Conservation (phyloP, 2,888 invertebrate genomes). For the Andrena hattorfiana region DNA sequence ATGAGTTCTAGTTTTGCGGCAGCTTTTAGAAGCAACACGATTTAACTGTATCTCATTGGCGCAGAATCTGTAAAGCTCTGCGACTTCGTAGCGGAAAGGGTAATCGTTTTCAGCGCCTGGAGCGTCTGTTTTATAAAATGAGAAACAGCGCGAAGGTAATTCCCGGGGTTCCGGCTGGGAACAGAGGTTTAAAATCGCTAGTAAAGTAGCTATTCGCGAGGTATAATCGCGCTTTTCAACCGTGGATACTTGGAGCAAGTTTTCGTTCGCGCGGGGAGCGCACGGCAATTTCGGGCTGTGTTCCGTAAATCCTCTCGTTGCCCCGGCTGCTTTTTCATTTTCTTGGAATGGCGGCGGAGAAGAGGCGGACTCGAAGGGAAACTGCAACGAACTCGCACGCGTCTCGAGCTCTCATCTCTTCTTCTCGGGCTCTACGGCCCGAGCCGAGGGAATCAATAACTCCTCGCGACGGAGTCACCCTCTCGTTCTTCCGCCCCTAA, state of each 20-base stretch:
- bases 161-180: not conserved
- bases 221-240: slow-evolving; percentile 6
- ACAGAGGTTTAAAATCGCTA: slow-evolving; percentile 10
- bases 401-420: slow-evolving; percentile 65
- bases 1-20: too few relatives aligned
- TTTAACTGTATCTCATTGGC: too few relatives aligned
- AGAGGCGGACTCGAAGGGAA: slow-evolving; percentile 43
- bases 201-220: not conserved
- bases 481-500: slow-evolving; percentile 77
- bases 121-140: not conserved
- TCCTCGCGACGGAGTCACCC: slow-evolving; percentile 80
- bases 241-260: not conserved
- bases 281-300: slow-evolving; percentile 26
- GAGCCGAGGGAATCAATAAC: slow-evolving; percentile 83
- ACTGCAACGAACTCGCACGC: slow-evolving; percentile 65
- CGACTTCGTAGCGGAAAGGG: not conserved
- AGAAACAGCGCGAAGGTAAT: not conserved
- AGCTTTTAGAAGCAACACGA: too few relatives aligned
- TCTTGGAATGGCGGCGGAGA: slow-evolving; percentile 15
- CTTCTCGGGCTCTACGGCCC: slow-evolving; percentile 67
- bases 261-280: not conserved
- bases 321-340: not conserved
- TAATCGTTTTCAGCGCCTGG: not conserved
- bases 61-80: too few relatives aligned
- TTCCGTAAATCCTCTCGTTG: not conserved